phyloP scores from a whole-genome alignment of 2,888 invertebrate genomes.

The Antheraea yamamai region DNA sequence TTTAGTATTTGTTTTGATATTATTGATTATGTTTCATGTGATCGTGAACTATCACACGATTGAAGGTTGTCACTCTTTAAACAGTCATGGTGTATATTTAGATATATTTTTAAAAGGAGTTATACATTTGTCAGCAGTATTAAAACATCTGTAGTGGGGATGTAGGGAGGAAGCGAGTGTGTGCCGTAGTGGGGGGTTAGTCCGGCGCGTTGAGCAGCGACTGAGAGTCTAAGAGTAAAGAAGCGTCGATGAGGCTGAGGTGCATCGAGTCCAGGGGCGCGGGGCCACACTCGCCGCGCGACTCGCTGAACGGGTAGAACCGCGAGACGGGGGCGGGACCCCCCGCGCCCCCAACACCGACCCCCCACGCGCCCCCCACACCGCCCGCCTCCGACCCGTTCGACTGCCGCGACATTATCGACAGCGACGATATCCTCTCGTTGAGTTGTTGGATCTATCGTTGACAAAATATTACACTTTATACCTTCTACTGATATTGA shows the following conservation, averaged over 20 bases:
- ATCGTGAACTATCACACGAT: too few species aligned
- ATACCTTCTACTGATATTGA: too few species aligned
- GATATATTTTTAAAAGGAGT: neutral
- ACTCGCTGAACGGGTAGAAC: conserved; percentile 72
- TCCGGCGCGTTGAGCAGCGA: conserved; percentile 87
- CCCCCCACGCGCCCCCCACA: neutral
- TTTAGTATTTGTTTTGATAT: too few species aligned
- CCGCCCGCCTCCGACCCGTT: conserved; percentile 36
- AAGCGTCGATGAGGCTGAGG: conserved; percentile 83
- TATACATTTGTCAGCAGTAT: neutral
- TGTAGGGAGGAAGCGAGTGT: neutral
- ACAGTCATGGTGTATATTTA: too few species aligned
- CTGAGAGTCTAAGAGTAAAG: conserved; percentile 85
- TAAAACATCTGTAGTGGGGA: neutral
- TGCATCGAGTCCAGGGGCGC: conserved; percentile 70
- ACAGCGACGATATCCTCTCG: conserved; percentile 61
- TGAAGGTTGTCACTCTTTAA: too few species aligned
- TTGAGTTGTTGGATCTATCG: conserved; percentile 65
- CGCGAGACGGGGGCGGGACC: conserved; percentile 51
- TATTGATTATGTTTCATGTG: too few species aligned
- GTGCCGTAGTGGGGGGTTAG: conserved; percentile 52
- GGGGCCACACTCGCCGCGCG: conserved; percentile 38
- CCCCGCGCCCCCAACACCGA: conserved; percentile 19
- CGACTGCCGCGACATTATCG: conserved; percentile 58
- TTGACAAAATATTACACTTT: neutral